Evolutionary conservation across 2,888 invertebrate species (phyloP).

Genomic region (Spisula solida): DNA sequence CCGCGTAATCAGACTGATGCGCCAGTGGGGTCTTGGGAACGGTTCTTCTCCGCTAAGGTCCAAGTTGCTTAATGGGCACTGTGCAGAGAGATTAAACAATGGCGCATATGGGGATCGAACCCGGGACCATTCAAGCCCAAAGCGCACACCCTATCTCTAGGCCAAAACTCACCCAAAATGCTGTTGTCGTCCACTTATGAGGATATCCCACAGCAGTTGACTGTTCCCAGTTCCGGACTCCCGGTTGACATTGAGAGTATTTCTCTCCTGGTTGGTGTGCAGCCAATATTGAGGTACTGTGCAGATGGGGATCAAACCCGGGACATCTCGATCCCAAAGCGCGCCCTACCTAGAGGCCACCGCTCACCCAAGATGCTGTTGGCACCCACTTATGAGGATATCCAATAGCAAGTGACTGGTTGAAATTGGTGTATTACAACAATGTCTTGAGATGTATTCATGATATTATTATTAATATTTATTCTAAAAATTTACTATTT

Average conservation of each 20-base stretch:
- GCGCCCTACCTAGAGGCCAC: too few species aligned
- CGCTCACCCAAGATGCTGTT: too few species aligned
- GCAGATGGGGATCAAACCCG: too few species aligned
- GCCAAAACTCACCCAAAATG: conserved; percentile 12
- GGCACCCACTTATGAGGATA: too few species aligned
- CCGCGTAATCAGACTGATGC: conserved; percentile 64
- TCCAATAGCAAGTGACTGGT: too few species aligned
- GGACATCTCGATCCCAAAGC: too few species aligned
- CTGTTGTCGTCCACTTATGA: background rate
- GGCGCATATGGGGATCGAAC: too few species aligned
- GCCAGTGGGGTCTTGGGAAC: conserved; percentile 70
- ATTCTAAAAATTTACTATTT: background rate
- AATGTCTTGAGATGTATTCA: conserved; percentile 68
- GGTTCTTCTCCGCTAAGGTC: conserved; percentile 59
- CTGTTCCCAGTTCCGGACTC: conserved; percentile 52
- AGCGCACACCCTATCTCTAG: conserved; percentile 28
- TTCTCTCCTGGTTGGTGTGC: too few species aligned
- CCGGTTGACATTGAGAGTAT: too few species aligned
- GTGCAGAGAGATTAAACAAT: conserved; percentile 59
- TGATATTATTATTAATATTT: conserved; percentile 50
- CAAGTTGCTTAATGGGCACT: conserved; percentile 70
- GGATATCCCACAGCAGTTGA: conserved; percentile 42
- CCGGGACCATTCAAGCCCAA: conserved; percentile 56
- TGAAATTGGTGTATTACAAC: conserved; percentile 55
- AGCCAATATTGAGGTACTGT: too few species aligned